Conservation (phyloP, 2,113 vertebrate species). For the Nibea coibor region DNA sequence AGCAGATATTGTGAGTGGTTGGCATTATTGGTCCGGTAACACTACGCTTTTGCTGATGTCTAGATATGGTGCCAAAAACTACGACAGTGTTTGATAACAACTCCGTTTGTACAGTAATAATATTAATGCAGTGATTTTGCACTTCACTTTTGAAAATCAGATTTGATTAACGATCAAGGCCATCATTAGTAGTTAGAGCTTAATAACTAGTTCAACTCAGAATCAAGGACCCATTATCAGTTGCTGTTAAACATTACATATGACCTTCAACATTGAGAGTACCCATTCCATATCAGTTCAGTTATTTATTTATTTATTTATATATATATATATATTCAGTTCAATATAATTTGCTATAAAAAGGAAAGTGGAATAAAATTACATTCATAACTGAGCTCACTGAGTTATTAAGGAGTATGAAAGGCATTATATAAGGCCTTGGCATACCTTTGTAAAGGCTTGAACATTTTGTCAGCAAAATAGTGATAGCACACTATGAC, state of each 20-base stretch:
- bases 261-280: not conserved
- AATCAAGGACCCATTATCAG: conserved; percentile 7
- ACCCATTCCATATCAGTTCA: not conserved
- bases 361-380: conserved; percentile 8
- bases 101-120: not conserved
- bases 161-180: not conserved
- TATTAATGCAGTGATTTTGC: conserved; percentile 27
- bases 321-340: no score
- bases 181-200: not conserved
- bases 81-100: conserved; percentile 1
- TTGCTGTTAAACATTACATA: not conserved
- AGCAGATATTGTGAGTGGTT: conserved; percentile 7
- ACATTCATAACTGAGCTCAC: not conserved
- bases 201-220: not conserved
- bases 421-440: not conserved
- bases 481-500: not conserved
- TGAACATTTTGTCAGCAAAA: not conserved
- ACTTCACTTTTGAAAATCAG: not conserved
- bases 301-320: no score
- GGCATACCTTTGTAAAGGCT: not conserved
- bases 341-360: not conserved
- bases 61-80: conserved; percentile 1
- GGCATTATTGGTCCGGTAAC: conserved; percentile 1
- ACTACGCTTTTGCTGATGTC: conserved; percentile 30
- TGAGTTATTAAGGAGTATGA: conserved; percentile 6